Conservation (phyloP, 2,888 invertebrate species). For the Ferdinandea cuprea region DNA sequence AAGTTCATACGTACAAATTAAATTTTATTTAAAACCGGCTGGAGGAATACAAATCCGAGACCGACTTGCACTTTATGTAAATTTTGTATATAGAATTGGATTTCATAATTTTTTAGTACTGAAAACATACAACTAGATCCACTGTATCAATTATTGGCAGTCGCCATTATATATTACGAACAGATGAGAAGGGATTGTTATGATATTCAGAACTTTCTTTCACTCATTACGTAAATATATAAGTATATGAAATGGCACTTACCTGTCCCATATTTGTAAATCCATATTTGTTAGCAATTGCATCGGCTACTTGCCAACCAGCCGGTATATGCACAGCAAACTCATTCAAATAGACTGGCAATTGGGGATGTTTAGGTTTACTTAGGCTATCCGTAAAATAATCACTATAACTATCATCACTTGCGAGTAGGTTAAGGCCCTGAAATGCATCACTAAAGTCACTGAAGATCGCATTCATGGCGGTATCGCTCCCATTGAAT, state of each 20-base stretch:
- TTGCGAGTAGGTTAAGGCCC: constrained; percentile 72
- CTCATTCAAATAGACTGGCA: constrained; percentile 89
- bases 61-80: too few species aligned
- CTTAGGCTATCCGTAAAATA: constrained; percentile 71
- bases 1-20: too few species aligned
- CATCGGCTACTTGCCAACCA: constrained; percentile 88
- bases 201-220: too few species aligned
- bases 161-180: too few species aligned
- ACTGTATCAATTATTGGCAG: too few species aligned
- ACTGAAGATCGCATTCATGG: constrained; percentile 77
- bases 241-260: constrained; percentile 79
- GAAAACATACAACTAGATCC: too few species aligned
- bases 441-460: constrained; percentile 78
- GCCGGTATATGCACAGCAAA: constrained; percentile 94
- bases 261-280: constrained; percentile 95
- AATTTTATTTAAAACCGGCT: too few species aligned
- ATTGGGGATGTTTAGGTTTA: constrained; percentile 74
- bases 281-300: constrained; percentile 92
- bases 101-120: too few species aligned
- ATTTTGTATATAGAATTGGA: too few species aligned
- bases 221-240: too few species aligned
- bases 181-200: too few species aligned
- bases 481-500: constrained; percentile 64
- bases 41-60: too few species aligned
- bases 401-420: constrained; percentile 76